Percentiles rank a stretch among this genome's conserved stretches.
phyloP scores from a whole-genome alignment of 1,140 invertebrate genomes.

The Penaeus japonicus region DNA sequence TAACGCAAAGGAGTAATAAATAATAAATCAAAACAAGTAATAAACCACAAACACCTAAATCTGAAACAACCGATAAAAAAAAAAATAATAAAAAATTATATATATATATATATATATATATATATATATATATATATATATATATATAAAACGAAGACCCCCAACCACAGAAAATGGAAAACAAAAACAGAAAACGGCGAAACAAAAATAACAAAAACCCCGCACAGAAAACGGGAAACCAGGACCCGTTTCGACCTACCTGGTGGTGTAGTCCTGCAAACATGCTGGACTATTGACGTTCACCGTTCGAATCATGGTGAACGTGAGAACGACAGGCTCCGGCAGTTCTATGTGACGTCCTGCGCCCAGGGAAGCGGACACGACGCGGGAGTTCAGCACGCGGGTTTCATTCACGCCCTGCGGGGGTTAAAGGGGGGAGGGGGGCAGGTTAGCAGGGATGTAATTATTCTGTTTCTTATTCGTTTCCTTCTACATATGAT shows the following conservation, averaged over 20 bases:
- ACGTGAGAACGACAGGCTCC: slow-evolving; percentile 82
- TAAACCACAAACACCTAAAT: too few species aligned
- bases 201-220: background rate
- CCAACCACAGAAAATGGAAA: background rate
- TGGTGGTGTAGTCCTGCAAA: slow-evolving; percentile 89
- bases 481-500: too few species aligned
- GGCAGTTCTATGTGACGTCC: slow-evolving; percentile 84
- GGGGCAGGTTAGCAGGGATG: too few species aligned
- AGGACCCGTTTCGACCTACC: slow-evolving; percentile 32
- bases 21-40: background rate
- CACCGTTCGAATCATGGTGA: slow-evolving; percentile 82
- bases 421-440: too few species aligned
- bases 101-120: background rate
- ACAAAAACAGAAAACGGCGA: background rate
- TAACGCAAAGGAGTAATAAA: background rate
- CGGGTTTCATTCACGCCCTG: slow-evolving; percentile 61
- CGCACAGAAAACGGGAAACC: background rate
- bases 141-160: background rate
- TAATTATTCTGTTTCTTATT: slow-evolving; percentile 17
- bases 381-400: slow-evolving; percentile 86
- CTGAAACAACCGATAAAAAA: background rate
- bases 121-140: background rate
- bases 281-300: slow-evolving; percentile 92
- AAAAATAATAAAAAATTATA: background rate
- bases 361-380: slow-evolving; percentile 85